Conservation (phyloP, 2,797 vertebrate species). For the Aeoliscus strigatus region DNA sequence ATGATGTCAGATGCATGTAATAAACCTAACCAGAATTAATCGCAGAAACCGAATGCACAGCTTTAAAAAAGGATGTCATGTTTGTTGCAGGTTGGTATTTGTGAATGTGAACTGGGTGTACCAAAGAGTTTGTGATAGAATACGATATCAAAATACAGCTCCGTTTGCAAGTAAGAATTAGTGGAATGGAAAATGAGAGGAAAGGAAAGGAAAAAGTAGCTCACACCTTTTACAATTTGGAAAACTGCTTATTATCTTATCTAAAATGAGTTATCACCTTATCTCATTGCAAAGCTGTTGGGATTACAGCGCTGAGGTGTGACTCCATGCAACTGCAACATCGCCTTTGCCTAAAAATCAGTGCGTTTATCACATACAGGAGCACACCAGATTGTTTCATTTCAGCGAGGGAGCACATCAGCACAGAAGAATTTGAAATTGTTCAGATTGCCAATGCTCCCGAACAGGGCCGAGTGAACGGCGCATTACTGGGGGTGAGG, state of each 20-base stretch:
- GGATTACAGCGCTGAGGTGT: conserved; percentile 48
- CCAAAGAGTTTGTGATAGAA: too few species aligned
- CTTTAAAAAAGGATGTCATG: conserved; percentile 2
- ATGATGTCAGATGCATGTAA: conserved; percentile 20
- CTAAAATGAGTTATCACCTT: conserved; percentile 43
- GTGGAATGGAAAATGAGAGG: too few species aligned
- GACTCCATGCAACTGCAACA: conserved; percentile 37
- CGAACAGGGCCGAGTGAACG: conserved; percentile 50
- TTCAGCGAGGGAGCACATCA: conserved; percentile 49
- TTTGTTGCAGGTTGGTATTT: conserved; percentile 6
- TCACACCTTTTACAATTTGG: too few species aligned
- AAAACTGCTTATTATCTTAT: too few species aligned
- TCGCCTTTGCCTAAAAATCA: too few species aligned
- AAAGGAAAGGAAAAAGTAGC: neutral
- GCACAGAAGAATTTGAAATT: conserved; percentile 61
- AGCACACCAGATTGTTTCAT: conserved; percentile 66
- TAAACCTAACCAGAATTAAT: conserved; percentile 36
- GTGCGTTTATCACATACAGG: too few species aligned
- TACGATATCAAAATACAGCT: too few species aligned
- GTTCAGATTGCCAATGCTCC: conserved; percentile 52
- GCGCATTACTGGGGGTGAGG: conserved; percentile 62
- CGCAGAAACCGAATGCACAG: conserved; percentile 24
- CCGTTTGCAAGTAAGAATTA: too few species aligned
- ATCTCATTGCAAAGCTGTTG: conserved; percentile 55
- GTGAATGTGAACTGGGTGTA: conserved; percentile 9